Evolutionary conservation across 2,888 invertebrate genomes (phyloP).

Genomic region (Catotricha subobsoleta): DNA sequence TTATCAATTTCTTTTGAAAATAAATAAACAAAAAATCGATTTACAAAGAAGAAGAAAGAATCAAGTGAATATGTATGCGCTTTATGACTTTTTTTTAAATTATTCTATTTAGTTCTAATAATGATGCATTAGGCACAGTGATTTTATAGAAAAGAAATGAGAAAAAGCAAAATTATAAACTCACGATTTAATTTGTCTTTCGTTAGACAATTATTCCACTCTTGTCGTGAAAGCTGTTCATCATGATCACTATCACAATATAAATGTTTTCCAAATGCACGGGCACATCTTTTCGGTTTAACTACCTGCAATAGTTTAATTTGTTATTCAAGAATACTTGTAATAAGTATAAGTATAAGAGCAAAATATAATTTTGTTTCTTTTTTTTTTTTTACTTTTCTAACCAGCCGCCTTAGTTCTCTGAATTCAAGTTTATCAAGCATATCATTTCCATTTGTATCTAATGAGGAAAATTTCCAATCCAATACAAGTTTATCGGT

Average conservation of each 20-base stretch:
- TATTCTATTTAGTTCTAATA: no score
- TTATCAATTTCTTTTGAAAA: no score
- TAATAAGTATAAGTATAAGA: no score
- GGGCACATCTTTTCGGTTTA: conserved; percentile 76
- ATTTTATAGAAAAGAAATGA: no score
- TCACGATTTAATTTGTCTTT: conserved; percentile 68
- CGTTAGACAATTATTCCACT: conserved; percentile 77
- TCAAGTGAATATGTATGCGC: no score
- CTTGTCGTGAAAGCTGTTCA: conserved; percentile 54
- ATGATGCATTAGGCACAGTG: no score
- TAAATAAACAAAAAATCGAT: no score
- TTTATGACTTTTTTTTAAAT: no score
- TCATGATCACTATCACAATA: conserved; percentile 68
- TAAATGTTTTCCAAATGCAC: conserved; percentile 59
- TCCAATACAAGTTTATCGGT: conserved; percentile 44
- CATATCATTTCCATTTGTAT: conserved; percentile 56
- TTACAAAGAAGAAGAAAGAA: no score
- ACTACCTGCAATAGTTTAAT: conserved; percentile 38
- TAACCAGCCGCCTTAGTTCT: conserved; percentile 61
- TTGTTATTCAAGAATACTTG: background rate
- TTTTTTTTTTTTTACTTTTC: conserved; percentile 36
- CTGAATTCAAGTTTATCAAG: conserved; percentile 69
- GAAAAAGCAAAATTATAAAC: conserved; percentile 24
- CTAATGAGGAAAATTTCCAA: conserved; percentile 82
- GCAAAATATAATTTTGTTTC: no score